phyloP scores from a whole-genome alignment of 2,888 invertebrate genomes.

The Stenotaenia linearis region DNA sequence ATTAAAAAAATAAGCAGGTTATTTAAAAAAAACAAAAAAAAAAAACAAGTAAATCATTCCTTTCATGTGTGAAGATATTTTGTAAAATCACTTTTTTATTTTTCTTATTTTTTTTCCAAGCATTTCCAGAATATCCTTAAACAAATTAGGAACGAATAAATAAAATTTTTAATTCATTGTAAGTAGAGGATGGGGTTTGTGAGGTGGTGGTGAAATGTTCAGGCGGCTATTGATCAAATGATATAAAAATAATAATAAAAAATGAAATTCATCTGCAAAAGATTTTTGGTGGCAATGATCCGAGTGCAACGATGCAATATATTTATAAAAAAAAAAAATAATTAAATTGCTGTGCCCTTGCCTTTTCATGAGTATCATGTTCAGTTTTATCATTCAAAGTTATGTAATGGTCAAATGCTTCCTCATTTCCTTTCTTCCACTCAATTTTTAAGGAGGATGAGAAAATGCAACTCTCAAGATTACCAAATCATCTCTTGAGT shows the following conservation, averaged over 20 bases:
- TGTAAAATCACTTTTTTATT: not conserved
- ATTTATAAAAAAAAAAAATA: not conserved
- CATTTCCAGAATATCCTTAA: conserved; percentile 3
- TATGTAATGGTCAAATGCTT: not conserved
- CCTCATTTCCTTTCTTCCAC: not conserved
- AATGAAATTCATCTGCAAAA: not conserved
- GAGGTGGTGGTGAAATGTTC: not conserved
- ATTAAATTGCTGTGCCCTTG: not conserved
- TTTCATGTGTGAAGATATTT: conserved; percentile 3
- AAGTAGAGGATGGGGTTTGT: not conserved
- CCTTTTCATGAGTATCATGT: not conserved
- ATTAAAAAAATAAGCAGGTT: not conserved
- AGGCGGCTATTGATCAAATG: not conserved
- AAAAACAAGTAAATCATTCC: conserved; percentile 3
- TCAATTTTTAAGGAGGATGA: not conserved
- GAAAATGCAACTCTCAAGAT: not conserved
- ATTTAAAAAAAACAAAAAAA: not conserved
- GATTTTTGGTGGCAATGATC: not conserved
- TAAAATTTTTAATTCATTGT: not conserved
- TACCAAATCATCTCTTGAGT: not conserved
- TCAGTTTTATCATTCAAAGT: not conserved
- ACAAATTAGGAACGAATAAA: not conserved
- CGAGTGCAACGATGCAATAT: not conserved
- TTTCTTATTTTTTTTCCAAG: not conserved
- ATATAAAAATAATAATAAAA: not conserved